Percentiles rank a stretch among this genome's conserved stretches.
Conservation (phyloP, 2,888 invertebrate species). For the Acholoe squamosa region DNA sequence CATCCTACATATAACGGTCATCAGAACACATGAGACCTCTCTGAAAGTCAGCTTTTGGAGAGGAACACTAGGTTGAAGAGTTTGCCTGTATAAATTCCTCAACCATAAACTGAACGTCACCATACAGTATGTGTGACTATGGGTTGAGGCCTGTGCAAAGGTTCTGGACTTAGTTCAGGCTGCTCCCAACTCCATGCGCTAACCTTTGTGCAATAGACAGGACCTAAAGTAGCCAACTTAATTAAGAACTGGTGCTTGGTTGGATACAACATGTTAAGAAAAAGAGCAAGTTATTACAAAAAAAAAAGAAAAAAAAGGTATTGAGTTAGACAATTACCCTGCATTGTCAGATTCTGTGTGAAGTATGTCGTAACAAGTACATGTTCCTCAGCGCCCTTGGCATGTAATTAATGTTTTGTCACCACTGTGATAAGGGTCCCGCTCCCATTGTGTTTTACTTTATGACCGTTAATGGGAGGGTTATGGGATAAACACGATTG, state of each 20-base stretch:
- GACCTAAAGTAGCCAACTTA: slow-evolving; percentile 36
- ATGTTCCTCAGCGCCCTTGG: slow-evolving; percentile 36
- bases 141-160: background rate
- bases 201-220: slow-evolving; percentile 42
- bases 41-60: background rate
- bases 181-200: background rate
- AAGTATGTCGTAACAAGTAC: slow-evolving; percentile 32
- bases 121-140: background rate
- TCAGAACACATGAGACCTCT: background rate
- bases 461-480: background rate
- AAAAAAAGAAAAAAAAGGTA: background rate
- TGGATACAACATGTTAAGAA: slow-evolving; percentile 41
- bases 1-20: background rate
- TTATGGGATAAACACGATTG: background rate
- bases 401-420: slow-evolving; percentile 41
- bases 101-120: background rate
- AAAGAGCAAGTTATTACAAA: background rate
- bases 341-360: slow-evolving; percentile 13
- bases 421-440: slow-evolving; percentile 45
- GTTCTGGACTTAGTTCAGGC: slow-evolving; percentile 9
- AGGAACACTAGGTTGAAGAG: background rate
- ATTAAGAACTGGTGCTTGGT: slow-evolving; percentile 61
- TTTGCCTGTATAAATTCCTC: background rate
- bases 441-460: background rate
- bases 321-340: slow-evolving; percentile 31